Percentiles rank a stretch among this genome's conserved stretches.
Evolutionary conservation across 2,888 invertebrate genomes (phyloP).

Genomic region (Drosophila setosimentum): DNA sequence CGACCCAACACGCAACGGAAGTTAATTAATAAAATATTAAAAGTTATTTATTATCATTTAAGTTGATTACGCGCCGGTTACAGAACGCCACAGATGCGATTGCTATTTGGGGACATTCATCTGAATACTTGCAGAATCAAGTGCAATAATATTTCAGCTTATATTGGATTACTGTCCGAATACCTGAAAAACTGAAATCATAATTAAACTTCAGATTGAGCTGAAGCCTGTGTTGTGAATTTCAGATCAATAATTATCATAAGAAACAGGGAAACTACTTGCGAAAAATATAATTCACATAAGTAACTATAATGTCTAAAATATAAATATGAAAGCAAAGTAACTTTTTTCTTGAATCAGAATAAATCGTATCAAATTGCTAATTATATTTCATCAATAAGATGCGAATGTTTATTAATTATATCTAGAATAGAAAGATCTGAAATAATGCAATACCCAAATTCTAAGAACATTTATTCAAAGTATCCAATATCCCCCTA

Average conservation of each 20-base stretch:
- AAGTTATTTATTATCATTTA: constrained; percentile 80
- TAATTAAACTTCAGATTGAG: not conserved
- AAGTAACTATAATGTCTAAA: not conserved
- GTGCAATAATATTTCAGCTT: not conserved
- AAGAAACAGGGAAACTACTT: not conserved
- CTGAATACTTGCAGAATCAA: not conserved
- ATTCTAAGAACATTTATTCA: not conserved
- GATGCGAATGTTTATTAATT: not conserved
- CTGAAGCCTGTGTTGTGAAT: not conserved
- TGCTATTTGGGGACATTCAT: constrained; percentile 7
- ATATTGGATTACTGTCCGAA: not conserved
- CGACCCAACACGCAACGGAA: constrained; percentile 63
- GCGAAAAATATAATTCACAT: not conserved
- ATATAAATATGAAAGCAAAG: not conserved
- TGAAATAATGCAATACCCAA: not conserved
- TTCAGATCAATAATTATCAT: not conserved
- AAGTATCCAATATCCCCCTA: not conserved
- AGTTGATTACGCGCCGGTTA: constrained; percentile 64
- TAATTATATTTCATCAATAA: not conserved
- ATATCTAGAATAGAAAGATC: not conserved
- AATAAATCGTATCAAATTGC: too few relatives aligned
- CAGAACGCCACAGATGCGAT: constrained; percentile 8
- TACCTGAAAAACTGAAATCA: not conserved
- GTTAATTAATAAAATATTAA: constrained; percentile 81
- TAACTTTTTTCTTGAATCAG: not conserved